Evolutionary conservation across 2,888 invertebrate species (phyloP).

Genomic region (Barypeithes pellucidus): DNA sequence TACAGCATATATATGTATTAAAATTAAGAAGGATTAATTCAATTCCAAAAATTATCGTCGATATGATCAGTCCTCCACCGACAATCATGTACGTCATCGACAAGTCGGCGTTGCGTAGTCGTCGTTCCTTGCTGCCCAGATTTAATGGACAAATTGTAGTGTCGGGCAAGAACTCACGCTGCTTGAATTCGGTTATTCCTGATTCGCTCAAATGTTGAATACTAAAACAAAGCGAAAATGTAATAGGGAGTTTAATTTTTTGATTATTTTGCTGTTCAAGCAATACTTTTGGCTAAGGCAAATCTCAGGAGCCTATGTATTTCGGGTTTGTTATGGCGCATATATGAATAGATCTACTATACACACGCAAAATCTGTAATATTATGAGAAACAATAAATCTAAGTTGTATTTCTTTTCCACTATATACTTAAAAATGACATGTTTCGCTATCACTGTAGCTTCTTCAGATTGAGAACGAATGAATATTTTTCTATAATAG

Average conservation of each 20-base stretch:
- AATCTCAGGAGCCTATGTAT: no score
- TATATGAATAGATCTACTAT: no score
- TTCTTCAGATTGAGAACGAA: no score
- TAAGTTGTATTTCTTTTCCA: no score
- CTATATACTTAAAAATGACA: no score
- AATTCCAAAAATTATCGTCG: conserved; percentile 77
- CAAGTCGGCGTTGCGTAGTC: conserved; percentile 83
- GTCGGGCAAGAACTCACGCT: conserved; percentile 78
- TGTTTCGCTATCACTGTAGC: no score
- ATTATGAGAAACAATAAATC: no score
- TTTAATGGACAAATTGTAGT: conserved; percentile 88
- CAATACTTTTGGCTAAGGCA: no score
- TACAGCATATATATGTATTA: conserved; percentile 29
- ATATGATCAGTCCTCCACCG: conserved; percentile 78
- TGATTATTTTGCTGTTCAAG: no score
- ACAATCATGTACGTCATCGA: conserved; percentile 87
- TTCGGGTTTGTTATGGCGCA: no score
- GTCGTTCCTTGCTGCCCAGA: conserved; percentile 85
- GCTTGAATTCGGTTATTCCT: conserved; percentile 82
- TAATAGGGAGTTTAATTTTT: neutral
- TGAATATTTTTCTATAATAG: no score
- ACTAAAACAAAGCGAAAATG: conserved; percentile 68
- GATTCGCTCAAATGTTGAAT: conserved; percentile 81
- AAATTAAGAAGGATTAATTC: conserved; percentile 72
- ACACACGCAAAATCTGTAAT: no score